Evolutionary conservation across 2,113 vertebrate species (phyloP).

Genomic region (Myiopsitta monachus): DNA sequence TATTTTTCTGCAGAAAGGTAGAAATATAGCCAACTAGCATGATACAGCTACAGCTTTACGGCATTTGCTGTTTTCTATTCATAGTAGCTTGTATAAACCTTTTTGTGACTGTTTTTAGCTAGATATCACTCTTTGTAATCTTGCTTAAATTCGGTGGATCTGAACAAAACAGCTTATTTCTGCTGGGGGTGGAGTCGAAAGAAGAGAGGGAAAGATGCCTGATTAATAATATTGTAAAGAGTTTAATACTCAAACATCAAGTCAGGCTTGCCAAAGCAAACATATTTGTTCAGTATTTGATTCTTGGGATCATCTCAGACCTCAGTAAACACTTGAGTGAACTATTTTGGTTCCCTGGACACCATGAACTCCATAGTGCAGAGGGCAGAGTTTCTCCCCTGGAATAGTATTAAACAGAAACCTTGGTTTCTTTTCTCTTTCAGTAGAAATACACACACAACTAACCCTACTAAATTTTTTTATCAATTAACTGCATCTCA

Average conservation of each 20-base stretch:
- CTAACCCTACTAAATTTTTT: not conserved
- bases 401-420: rapidly evolving
- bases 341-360: not conserved
- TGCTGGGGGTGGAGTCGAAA: rapidly evolving
- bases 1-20: not conserved
- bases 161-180: not conserved
- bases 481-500: not conserved
- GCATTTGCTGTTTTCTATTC: not conserved
- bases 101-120: not conserved
- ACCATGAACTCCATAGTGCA: not conserved
- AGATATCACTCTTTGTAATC: not conserved
- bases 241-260: not conserved
- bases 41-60: not conserved
- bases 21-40: not conserved
- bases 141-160: not conserved
- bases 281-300: not conserved
- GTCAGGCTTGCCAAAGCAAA: not conserved
- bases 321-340: not conserved
- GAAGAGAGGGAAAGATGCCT: rapidly evolving
- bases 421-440: not conserved
- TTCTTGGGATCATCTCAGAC: not conserved
- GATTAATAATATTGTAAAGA: not conserved
- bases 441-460: not conserved
- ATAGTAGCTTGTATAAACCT: not conserved
- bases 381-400: not conserved